Evolutionary conservation across 2,888 invertebrate species (phyloP).

Genomic region (Polydrusus pterygomalis): DNA sequence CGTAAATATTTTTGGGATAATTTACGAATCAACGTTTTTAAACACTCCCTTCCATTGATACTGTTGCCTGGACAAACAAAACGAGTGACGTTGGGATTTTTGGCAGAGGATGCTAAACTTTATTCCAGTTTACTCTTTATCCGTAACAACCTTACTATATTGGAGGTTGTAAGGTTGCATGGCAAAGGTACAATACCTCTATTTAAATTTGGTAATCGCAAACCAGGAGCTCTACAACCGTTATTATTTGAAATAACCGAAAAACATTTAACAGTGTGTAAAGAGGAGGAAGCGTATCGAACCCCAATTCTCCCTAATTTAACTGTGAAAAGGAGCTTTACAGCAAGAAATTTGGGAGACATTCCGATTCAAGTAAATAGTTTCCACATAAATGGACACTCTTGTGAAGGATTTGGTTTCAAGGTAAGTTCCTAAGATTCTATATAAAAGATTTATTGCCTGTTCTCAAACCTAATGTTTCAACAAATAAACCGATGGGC

Average conservation of each 20-base stretch:
- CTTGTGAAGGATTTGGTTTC: conserved; percentile 88
- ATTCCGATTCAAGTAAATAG: conserved; percentile 85
- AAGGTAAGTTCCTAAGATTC: conserved; percentile 64
- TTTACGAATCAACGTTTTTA: conserved; percentile 67
- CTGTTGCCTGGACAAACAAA: conserved; percentile 77
- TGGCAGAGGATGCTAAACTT: conserved; percentile 70
- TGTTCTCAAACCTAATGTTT: too few relatives aligned
- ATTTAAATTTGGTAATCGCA: conserved; percentile 91
- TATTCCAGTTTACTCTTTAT: conserved; percentile 75
- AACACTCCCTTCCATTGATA: conserved; percentile 75
- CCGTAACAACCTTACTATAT: conserved; percentile 94
- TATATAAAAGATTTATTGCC: too few relatives aligned
- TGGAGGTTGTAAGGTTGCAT: conserved; percentile 88
- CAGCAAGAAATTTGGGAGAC: conserved; percentile 92
- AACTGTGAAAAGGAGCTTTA: conserved; percentile 87
- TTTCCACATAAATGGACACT: conserved; percentile 79
- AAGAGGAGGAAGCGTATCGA: conserved; percentile 64
- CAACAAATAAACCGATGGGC: too few relatives aligned
- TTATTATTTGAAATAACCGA: conserved; percentile 86
- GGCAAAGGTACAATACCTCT: conserved; percentile 88
- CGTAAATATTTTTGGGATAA: conserved; percentile 57
- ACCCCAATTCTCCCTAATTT: conserved; percentile 76
- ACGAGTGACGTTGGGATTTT: conserved; percentile 72
- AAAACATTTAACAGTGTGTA: conserved; percentile 76
- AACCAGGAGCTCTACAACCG: conserved; percentile 84